Conservation (phyloP, 2,888 invertebrate genomes). For the Parapristionchus giblindavisi region DNA sequence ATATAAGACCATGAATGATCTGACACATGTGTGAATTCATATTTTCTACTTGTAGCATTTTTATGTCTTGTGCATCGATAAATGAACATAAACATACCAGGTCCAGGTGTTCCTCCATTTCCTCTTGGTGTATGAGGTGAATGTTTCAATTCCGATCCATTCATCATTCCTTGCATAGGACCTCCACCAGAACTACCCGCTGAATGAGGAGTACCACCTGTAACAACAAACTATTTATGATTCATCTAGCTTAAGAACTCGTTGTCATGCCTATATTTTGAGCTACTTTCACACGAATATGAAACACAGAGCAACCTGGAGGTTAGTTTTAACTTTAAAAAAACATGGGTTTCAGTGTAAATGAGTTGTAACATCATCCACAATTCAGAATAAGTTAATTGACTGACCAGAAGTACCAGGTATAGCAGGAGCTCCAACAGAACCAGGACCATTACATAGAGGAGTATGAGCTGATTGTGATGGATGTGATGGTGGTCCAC, state of each 20-base stretch:
- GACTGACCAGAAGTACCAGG: slow-evolving; percentile 23
- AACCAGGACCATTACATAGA: slow-evolving; percentile 14
- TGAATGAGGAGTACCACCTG: slow-evolving; percentile 28
- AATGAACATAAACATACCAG: slow-evolving; percentile 1
- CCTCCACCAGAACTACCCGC: slow-evolving; percentile 34
- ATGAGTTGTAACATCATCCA: no score
- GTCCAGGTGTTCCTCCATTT: slow-evolving; percentile 37
- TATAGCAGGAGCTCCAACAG: slow-evolving; percentile 17
- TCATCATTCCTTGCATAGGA: slow-evolving; percentile 35
- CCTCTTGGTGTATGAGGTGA: slow-evolving; percentile 52
- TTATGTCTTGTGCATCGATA: background rate
- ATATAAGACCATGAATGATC: background rate
- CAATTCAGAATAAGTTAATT: background rate
- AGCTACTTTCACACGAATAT: no score
- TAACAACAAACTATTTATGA: no score
- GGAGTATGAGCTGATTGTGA: slow-evolving; percentile 32
- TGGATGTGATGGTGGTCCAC: slow-evolving; percentile 23
- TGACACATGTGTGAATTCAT: no score
- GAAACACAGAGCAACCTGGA: no score
- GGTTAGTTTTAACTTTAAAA: background rate
- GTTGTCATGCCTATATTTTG: background rate
- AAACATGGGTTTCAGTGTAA: no score
- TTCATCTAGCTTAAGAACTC: no score
- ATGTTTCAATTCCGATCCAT: slow-evolving; percentile 58
- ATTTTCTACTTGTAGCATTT: background rate